Conservation (phyloP, 37 sponge, comb jelly and placozoan genomes). For the Amphimedon queenslandica region DNA sequence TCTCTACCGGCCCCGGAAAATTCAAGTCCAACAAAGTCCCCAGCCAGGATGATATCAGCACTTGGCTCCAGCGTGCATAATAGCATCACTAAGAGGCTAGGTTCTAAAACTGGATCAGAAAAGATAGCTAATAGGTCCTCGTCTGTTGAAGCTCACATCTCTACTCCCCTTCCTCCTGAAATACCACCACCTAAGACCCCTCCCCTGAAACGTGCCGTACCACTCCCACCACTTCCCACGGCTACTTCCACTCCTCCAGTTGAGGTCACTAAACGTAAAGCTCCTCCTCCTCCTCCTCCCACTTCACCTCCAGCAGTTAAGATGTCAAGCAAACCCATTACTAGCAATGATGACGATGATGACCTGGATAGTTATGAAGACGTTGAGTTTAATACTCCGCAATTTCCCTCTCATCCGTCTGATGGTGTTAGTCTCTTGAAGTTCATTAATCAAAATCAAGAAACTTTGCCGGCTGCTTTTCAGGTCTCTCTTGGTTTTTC, state of each 20-base stretch:
- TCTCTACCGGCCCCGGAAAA: no score
- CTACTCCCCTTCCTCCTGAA: no score
- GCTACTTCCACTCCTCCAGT: background rate
- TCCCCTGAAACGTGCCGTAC: no score
- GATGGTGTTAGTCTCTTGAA: background rate
- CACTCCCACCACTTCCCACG: background rate
- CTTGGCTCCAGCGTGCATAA: no score
- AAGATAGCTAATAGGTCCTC: no score
- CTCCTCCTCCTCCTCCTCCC: conserved; percentile 1
- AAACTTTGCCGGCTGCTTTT: background rate
- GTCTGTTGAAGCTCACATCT: no score
- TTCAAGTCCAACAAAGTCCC: no score
- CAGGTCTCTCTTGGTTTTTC: background rate
- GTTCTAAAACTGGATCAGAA: no score
- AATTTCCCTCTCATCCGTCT: background rate
- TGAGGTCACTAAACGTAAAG: background rate
- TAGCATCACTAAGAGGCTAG: no score
- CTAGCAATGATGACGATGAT: background rate
- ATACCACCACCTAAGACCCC: no score
- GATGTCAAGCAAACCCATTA: background rate
- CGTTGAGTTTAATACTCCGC: background rate
- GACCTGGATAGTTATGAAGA: background rate
- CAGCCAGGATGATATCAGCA: no score
- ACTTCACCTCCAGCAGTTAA: background rate
- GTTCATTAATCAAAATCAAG: background rate